A percentile compares a stretch with the other conserved stretches of the same genome.
Evolutionary conservation across 64 coral and sea anemone genomes (phyloP).

Genomic region (Pocillopora verrucosa): DNA sequence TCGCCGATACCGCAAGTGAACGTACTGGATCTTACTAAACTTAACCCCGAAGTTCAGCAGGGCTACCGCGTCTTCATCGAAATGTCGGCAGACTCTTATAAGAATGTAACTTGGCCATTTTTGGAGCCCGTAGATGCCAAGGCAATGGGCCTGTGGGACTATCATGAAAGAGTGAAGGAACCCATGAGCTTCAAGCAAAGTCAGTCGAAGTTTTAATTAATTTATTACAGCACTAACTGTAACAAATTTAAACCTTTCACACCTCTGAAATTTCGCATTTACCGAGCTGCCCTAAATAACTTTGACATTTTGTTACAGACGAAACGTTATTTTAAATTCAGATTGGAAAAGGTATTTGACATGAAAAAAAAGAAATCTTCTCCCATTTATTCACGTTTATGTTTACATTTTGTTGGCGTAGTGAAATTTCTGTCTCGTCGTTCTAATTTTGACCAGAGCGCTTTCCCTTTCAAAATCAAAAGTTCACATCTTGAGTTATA

Average conservation of each 20-base stretch:
- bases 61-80: constrained; percentile 93
- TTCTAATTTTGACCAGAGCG: not conserved
- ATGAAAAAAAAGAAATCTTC: not conserved
- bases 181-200: constrained; percentile 93
- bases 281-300: not conserved
- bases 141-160: constrained; percentile 91
- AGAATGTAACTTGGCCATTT: constrained; percentile 95
- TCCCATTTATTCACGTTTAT: not conserved
- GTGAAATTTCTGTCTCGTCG: not conserved
- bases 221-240: not conserved
- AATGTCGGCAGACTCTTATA: constrained; percentile 83
- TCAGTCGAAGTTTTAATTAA: constrained; percentile 57
- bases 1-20: constrained; percentile 43
- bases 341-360: not conserved
- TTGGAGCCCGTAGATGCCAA: constrained; percentile 90
- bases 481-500: not conserved
- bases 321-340: not conserved
- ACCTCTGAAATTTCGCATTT: not conserved
- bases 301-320: not conserved
- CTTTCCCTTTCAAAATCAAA: not conserved
- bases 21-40: constrained; percentile 75
- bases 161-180: constrained; percentile 82
- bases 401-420: not conserved
- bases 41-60: constrained; percentile 90
- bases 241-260: not conserved